phyloP scores from a whole-genome alignment of 2,888 invertebrate genomes.

The Ectropis crepuscularia region DNA sequence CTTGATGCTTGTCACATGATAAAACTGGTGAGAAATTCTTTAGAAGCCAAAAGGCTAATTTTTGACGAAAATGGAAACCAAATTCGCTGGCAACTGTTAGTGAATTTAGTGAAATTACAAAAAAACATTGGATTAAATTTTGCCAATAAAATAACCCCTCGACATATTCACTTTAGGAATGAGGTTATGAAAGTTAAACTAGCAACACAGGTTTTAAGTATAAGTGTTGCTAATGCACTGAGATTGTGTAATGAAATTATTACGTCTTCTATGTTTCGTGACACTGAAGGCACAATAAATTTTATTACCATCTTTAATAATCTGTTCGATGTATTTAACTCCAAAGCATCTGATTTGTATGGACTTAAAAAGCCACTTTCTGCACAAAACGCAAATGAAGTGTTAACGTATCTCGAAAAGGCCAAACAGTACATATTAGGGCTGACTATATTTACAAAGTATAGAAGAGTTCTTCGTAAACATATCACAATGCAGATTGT shows the following conservation, averaged over 20 bases:
- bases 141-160: neutral
- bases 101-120: neutral
- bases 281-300: neutral
- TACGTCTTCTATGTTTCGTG: too few species aligned
- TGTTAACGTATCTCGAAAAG: neutral
- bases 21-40: neutral
- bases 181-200: neutral
- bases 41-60: neutral
- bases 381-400: neutral
- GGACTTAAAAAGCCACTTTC: neutral
- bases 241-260: neutral
- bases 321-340: neutral
- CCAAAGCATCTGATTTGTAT: neutral
- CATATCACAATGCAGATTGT: neutral
- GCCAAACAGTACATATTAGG: neutral
- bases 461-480: neutral
- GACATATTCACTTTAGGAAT: neutral
- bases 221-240: conserved; percentile 9
- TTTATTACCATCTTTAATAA: neutral
- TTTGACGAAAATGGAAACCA: neutral
- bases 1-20: neutral
- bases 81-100: neutral
- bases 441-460: neutral
- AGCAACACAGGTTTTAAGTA: neutral
- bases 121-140: neutral